Evolutionary conservation across 2,888 invertebrate species (phyloP).

Genomic region (Podotricha telesiphe): DNA sequence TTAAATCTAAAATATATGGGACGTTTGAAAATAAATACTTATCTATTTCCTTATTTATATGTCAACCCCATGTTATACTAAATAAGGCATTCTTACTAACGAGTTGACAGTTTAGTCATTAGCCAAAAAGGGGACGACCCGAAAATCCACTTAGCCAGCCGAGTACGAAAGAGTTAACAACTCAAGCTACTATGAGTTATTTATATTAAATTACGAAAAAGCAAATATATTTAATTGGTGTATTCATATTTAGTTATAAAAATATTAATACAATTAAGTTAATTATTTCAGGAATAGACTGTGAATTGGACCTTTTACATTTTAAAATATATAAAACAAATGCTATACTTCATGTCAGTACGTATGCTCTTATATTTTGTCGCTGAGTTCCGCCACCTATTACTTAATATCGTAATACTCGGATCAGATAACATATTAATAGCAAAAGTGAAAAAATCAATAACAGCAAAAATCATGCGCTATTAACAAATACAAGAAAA

Average conservation of each 20-base stretch:
- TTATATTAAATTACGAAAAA: not conserved
- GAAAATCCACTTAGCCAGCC: conserved; percentile 76
- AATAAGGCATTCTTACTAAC: conserved; percentile 56
- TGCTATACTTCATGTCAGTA: too few species aligned
- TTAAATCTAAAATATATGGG: conserved; percentile 1
- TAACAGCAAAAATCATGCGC: not conserved
- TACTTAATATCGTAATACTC: too few species aligned
- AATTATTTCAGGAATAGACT: too few species aligned
- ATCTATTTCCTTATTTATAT: conserved; percentile 24
- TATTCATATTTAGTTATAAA: not conserved
- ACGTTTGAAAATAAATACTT: conserved; percentile 8
- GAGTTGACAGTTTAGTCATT: conserved; percentile 71
- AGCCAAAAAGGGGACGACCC: conserved; percentile 74
- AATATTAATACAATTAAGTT: too few species aligned
- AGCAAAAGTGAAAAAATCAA: not conserved
- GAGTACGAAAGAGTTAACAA: conserved; percentile 35
- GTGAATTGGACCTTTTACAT: too few species aligned
- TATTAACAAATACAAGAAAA: not conserved
- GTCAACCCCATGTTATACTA: conserved; percentile 31
- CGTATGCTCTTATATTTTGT: too few species aligned
- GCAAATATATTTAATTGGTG: not conserved
- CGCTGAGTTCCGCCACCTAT: too few species aligned
- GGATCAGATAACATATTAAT: too few species aligned
- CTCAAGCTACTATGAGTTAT: not conserved
- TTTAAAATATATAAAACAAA: too few species aligned